Conservation (phyloP, 1,140 invertebrate species). For the Marisa cornuarietis region DNA sequence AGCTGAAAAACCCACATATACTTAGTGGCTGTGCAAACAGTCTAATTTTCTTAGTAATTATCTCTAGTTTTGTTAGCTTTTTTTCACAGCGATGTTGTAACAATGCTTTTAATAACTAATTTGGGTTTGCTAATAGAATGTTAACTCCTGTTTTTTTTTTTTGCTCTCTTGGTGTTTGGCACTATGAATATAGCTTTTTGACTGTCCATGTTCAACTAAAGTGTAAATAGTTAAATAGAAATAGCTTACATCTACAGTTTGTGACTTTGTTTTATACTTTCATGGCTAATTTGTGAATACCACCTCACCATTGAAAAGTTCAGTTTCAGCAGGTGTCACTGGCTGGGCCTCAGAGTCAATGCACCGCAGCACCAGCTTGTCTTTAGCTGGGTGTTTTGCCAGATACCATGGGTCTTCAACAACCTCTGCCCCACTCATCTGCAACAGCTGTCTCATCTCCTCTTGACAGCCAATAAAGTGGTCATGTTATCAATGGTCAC, state of each 20-base stretch:
- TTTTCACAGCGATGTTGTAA: too few species aligned
- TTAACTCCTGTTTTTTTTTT: background rate
- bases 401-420: constrained; percentile 39
- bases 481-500: background rate
- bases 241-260: background rate
- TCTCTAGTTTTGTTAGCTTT: too few species aligned
- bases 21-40: too few species aligned
- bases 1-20: too few species aligned
- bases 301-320: constrained; percentile 37
- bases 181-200: background rate
- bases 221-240: background rate
- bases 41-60: too few species aligned
- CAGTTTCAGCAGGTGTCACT: constrained; percentile 28
- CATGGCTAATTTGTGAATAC: background rate
- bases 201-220: background rate
- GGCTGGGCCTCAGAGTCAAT: constrained; percentile 27
- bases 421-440: constrained; percentile 34
- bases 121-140: background rate
- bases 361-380: constrained; percentile 34
- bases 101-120: background rate
- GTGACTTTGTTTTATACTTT: background rate
- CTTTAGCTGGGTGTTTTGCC: constrained; percentile 14
- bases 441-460: constrained; percentile 36
- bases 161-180: background rate
- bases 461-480: constrained; percentile 26